phyloP scores from a whole-genome alignment of 2,888 invertebrate species.

The Philereme vetulata region DNA sequence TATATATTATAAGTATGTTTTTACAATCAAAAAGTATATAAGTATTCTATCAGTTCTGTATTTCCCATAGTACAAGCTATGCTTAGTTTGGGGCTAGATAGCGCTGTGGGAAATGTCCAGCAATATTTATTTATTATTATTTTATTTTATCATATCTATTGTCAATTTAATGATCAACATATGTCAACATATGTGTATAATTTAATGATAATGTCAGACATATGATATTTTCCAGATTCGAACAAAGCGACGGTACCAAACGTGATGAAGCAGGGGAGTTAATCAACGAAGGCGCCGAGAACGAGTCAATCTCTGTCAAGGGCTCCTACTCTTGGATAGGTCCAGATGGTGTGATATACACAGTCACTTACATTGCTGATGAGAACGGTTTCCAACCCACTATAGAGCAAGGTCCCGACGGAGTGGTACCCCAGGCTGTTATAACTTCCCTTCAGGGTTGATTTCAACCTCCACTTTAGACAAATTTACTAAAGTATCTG shows the following conservation, averaged over 20 bases:
- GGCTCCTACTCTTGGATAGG: conserved; percentile 80
- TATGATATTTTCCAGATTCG: conserved; percentile 56
- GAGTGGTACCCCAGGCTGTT: conserved; percentile 57
- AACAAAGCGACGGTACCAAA: conserved; percentile 80
- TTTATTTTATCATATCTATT: too few species aligned
- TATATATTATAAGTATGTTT: too few species aligned
- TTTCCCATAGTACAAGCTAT: too few species aligned
- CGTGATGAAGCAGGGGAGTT: conserved; percentile 78
- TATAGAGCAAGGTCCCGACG: conserved; percentile 61
- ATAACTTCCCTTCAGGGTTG: conserved; percentile 65
- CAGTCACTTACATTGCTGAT: conserved; percentile 80
- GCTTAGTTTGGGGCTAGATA: too few species aligned
- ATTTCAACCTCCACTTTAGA: conserved; percentile 21
- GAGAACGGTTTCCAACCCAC: conserved; percentile 83
- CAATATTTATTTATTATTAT: too few species aligned
- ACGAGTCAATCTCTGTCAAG: conserved; percentile 75
- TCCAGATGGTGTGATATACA: conserved; percentile 77
- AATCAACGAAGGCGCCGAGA: conserved; percentile 77
- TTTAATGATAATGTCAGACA: too few species aligned
- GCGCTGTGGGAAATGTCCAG: too few species aligned
- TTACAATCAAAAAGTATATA: too few species aligned
- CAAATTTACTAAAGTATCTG: not conserved
- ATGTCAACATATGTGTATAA: too few species aligned
- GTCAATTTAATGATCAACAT: too few species aligned
- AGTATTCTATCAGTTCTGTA: too few species aligned